Evolutionary conservation across 2,113 vertebrate species (phyloP).

Genomic region (Anoplopoma fimbria): DNA sequence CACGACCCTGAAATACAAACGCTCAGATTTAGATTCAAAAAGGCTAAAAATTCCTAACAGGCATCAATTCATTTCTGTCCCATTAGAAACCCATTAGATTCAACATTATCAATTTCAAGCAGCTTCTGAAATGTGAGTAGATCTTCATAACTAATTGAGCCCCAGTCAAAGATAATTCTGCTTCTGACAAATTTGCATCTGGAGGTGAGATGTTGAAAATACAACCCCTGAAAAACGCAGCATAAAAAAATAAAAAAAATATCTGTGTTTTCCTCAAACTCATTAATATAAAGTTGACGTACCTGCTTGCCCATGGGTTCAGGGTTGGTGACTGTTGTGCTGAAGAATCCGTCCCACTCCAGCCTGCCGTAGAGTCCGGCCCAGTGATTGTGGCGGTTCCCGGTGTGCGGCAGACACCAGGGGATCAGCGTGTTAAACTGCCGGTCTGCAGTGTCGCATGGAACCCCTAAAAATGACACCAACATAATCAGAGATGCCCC

Average conservation of each 20-base stretch:
- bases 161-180: too few relatives aligned
- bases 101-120: too few relatives aligned
- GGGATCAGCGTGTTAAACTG: slow-evolving; percentile 98
- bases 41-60: not conserved
- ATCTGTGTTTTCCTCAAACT: too few relatives aligned
- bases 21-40: not conserved
- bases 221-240: too few relatives aligned
- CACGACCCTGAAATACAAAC: slow-evolving; percentile 86
- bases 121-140: too few relatives aligned
- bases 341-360: slow-evolving; percentile 99
- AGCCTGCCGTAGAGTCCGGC: slow-evolving; percentile 94
- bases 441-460: slow-evolving; percentile 91
- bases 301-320: slow-evolving; percentile 99
- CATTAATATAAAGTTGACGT: not conserved
- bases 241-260: too few relatives aligned
- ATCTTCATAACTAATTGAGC: too few relatives aligned
- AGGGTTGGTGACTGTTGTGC: slow-evolving; percentile 97
- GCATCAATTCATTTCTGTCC: not conserved
- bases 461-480: slow-evolving; percentile 77
- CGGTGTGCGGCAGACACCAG: slow-evolving; percentile 97
- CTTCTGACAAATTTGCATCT: too few relatives aligned
- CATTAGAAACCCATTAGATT: too few relatives aligned
- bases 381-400: slow-evolving; percentile 98
- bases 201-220: too few relatives aligned
- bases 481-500: not conserved